A percentile compares a stretch with the other conserved stretches of the same genome.
Evolutionary conservation across 1,140 invertebrate genomes (phyloP).

Genomic region (Homarus americanus): DNA sequence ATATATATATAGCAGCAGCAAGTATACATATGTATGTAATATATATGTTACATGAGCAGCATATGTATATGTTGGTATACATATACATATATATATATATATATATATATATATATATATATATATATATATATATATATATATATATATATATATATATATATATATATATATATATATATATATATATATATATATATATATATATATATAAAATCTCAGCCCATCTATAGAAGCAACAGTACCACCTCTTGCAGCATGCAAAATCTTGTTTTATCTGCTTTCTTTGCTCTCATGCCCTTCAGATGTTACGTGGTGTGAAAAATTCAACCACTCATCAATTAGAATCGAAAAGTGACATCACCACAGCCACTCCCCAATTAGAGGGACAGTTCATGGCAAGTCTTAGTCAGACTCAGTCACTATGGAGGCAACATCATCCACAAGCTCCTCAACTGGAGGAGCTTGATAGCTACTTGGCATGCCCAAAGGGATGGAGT

Average conservation of each 20-base stretch:
- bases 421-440: too few species aligned
- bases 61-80: not conserved
- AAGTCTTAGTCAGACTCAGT: too few species aligned
- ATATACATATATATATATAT: not conserved
- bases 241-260: not conserved
- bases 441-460: too few species aligned
- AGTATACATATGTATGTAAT: not conserved
- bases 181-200: constrained; percentile 25
- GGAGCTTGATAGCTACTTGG: too few species aligned
- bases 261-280: constrained; percentile 21
- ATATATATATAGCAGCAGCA: not conserved
- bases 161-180: constrained; percentile 32
- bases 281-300: too few species aligned
- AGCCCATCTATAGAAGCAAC: not conserved
- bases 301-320: too few species aligned
- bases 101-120: not conserved
- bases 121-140: constrained; percentile 7
- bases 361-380: too few species aligned
- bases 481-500: too few species aligned
- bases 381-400: too few species aligned
- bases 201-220: constrained; percentile 24
- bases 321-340: too few species aligned
- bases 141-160: constrained; percentile 20
- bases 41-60: not conserved
- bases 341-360: too few species aligned